Evolutionary conservation across 1,140 invertebrate genomes (phyloP).

Genomic region (Thaumetopoea pityocampa): DNA sequence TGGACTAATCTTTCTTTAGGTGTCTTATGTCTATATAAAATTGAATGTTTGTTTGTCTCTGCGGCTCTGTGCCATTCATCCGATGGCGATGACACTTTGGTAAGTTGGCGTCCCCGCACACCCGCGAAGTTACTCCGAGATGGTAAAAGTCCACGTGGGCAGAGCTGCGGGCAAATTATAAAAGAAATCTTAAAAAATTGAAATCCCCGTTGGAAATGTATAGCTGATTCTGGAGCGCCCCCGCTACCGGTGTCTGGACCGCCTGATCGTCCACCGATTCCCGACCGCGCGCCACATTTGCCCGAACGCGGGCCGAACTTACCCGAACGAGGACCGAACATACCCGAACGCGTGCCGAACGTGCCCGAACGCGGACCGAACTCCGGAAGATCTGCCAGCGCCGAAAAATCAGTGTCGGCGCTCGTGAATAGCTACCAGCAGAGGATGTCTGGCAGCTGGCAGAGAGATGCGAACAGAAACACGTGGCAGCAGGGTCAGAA

Average conservation of each 20-base stretch:
- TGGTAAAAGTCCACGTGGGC: too few relatives aligned
- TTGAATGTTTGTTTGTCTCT: too few relatives aligned
- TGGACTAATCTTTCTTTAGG: too few relatives aligned
- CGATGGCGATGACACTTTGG: too few relatives aligned
- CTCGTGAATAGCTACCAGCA: conserved; percentile 64
- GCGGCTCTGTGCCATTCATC: too few relatives aligned
- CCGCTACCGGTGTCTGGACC: conserved; percentile 20
- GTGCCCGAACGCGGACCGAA: conserved; percentile 10
- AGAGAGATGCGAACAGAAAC: conserved; percentile 36
- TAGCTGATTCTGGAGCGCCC: conserved; percentile 24
- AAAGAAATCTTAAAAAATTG: too few relatives aligned
- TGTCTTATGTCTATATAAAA: too few relatives aligned
- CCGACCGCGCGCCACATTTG: conserved; percentile 26
- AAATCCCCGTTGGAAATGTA: too few relatives aligned
- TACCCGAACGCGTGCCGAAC: conserved; percentile 23
- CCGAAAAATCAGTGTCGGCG: conserved; percentile 47
- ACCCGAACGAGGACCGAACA: conserved; percentile 28
- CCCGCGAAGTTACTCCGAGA: too few relatives aligned
- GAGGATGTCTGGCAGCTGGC: conserved; percentile 40
- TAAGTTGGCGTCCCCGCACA: too few relatives aligned
- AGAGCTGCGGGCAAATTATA: too few relatives aligned
- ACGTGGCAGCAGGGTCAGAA: conserved; percentile 32
- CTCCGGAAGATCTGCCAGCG: too few relatives aligned
- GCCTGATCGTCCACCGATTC: conserved; percentile 28
- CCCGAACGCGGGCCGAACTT: conserved; percentile 34